Evolutionary conservation across 2,113 vertebrate genomes (phyloP), one percentile per base, ranked within the genome.

Genomic region (Caranx melampygus): DNA sequence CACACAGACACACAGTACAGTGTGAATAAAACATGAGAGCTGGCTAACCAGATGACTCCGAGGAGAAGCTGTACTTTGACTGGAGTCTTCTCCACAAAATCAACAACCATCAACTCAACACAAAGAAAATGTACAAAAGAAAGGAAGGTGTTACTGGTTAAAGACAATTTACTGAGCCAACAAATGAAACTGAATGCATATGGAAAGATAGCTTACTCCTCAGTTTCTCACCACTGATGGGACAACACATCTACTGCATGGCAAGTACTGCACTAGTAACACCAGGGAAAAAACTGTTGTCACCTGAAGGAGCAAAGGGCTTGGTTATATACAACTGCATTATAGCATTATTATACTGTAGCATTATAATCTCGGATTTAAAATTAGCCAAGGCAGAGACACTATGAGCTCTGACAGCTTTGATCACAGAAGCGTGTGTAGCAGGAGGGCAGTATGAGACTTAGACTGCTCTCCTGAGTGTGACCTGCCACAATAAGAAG

Each of bases 11-110:
- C 54, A 65, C n/a, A 3, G 21, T 26, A 72, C 61, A 3, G 14
- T 14, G 37, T 93, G 72, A 90, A 91, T 91, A 82, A 92, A 89
- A 89, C 85, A 91, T 92, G 83, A 2, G 63, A 49, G 70, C 64
- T 63, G 85, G 60, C 64, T 26, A 78, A 78, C 72, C 84, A 88
- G 81, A 80, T 87, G 83, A 75, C 83, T 83, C 61, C 14, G 9
- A 58, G 61, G 37, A 52, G 44, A 37, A 62, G 49, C 35, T 2
- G 54, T 14, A 37, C 45, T 42, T 63, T 1, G 3, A 10, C 55
- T 61, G 10, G 11, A 77, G 15, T 47, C 26, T 75, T 20, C 51
- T 13, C 60, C 55, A 34, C 20, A 4, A 69, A 9, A 12, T 54
- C 11, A 14, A 35, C n/a, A 37, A 14, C 40, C 10, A 26, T 4